Percentiles rank a stretch among this genome's conserved stretches.
phyloP scores from a whole-genome alignment of 2,113 vertebrate species.

The Corapipo altera region DNA sequence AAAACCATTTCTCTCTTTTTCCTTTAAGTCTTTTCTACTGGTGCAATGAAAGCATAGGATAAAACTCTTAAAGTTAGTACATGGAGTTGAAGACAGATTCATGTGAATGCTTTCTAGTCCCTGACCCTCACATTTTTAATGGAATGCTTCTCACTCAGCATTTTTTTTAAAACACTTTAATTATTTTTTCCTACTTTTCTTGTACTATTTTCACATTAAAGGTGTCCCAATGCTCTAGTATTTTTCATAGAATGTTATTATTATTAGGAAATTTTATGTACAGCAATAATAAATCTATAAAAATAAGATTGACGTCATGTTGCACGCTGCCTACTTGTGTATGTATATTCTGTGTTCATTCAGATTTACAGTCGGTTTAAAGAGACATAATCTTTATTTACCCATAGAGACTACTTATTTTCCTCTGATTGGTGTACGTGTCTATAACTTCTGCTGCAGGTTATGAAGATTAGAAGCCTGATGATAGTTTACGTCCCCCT shows the following conservation, averaged over 20 bases:
- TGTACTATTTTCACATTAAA: conserved; percentile 33
- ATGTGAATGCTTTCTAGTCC: neutral
- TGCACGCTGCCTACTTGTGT: conserved; percentile 41
- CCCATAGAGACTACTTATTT: conserved; percentile 50
- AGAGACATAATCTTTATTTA: conserved; percentile 64
- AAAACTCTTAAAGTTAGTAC: conserved; percentile 24
- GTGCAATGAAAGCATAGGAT: neutral
- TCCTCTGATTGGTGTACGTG: neutral
- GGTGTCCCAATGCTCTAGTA: conserved; percentile 46
- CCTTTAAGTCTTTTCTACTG: neutral
- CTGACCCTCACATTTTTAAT: conserved; percentile 49
- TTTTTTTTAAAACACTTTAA: conserved; percentile 25
- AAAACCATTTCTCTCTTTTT: neutral
- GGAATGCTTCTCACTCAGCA: neutral
- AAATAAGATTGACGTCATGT: conserved; percentile 47
- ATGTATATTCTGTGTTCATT: conserved; percentile 28
- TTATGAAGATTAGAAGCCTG: conserved; percentile 12
- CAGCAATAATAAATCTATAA: conserved; percentile 53
- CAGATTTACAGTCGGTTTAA: conserved; percentile 56
- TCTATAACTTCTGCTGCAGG: conserved; percentile 9
- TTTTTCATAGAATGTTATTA: conserved; percentile 53
- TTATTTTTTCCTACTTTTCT: conserved; percentile 45
- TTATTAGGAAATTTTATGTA: conserved; percentile 55
- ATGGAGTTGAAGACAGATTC: conserved; percentile 15
- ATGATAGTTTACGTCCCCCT: neutral